Evolutionary conservation across 1,140 invertebrate genomes (phyloP).

Genomic region (Heliconius eleuchia): DNA sequence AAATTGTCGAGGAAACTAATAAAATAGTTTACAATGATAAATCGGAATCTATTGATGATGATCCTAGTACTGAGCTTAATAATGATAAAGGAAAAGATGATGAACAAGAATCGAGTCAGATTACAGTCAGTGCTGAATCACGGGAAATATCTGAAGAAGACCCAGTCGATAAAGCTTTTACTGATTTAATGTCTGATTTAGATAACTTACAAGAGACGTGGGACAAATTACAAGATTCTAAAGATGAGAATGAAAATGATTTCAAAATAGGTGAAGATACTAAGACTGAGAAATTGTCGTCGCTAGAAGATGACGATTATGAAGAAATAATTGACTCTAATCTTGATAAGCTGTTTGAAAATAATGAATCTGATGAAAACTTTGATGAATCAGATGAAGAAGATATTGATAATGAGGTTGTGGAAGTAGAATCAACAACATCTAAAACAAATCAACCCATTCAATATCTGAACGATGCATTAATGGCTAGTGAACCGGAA

Average conservation of each 20-base stretch:
- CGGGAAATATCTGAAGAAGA: constrained; percentile 30
- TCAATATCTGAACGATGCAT: constrained; percentile 50
- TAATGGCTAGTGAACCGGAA: constrained; percentile 39
- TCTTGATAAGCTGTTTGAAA: constrained; percentile 40
- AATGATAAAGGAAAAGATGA: neutral
- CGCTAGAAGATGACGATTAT: constrained; percentile 41
- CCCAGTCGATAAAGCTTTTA: constrained; percentile 43
- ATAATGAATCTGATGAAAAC: constrained; percentile 19
- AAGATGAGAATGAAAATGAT: constrained; percentile 32
- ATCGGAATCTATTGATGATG: constrained; percentile 16
- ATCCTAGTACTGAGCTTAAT: neutral
- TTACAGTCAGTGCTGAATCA: neutral
- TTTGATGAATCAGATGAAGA: neutral
- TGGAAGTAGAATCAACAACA: constrained; percentile 27
- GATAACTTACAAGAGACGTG: constrained; percentile 51
- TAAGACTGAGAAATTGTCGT: constrained; percentile 29
- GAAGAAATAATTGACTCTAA: constrained; percentile 48
- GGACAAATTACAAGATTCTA: constrained; percentile 47
- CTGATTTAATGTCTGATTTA: constrained; percentile 56
- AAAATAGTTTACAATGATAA: constrained; percentile 25
- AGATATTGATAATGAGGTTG: neutral
- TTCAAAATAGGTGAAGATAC: constrained; percentile 30
- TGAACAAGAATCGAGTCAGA: neutral
- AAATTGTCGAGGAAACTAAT: constrained; percentile 40
- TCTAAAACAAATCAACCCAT: constrained; percentile 38